Percentiles rank a stretch among this genome's conserved stretches.
These are phyloP conservation scores for Crocallis elinguaria DNA, from an alignment of 2,888 invertebrate species.

Conservation along the genomic window DNA sequence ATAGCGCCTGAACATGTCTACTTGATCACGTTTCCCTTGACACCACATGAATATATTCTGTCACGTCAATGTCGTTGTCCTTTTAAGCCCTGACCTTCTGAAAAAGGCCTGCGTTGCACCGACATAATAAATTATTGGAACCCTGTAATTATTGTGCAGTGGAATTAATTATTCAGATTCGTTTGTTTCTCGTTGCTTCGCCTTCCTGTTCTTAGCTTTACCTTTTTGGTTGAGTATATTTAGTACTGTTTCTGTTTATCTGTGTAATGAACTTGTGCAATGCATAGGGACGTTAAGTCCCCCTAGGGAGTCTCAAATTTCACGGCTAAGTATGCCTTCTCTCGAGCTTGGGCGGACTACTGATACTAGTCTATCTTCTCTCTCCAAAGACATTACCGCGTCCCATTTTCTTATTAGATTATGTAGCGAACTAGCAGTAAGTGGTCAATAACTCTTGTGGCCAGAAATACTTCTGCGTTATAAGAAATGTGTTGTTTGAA, in stretches of 20 bases:
- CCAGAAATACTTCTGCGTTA: too few relatives aligned
- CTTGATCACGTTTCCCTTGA: constrained; percentile 71
- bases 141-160: constrained; percentile 16
- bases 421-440: background rate
- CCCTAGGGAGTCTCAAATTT: constrained; percentile 22
- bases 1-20: constrained; percentile 42
- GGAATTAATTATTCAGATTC: constrained; percentile 12
- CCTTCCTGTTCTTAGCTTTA: background rate
- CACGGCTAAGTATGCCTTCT: constrained; percentile 15
- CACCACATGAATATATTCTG: constrained; percentile 48
- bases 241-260: constrained; percentile 4
- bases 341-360: constrained; percentile 6
- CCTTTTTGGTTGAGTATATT: background rate
- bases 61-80: constrained; percentile 58
- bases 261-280: constrained; percentile 12
- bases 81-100: constrained; percentile 64
- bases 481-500: too few relatives aligned
- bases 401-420: constrained; percentile 1
- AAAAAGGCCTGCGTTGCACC: constrained; percentile 36
- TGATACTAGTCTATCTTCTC: constrained; percentile 12
- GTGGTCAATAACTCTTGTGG: too few relatives aligned
- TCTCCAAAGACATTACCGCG: background rate
- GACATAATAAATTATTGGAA: constrained; percentile 25
- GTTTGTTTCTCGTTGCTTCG: background rate
- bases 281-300: constrained; percentile 14